phyloP scores from a whole-genome alignment of 2,797 vertebrate genomes.

The Sebastiscus albofasciatus region DNA sequence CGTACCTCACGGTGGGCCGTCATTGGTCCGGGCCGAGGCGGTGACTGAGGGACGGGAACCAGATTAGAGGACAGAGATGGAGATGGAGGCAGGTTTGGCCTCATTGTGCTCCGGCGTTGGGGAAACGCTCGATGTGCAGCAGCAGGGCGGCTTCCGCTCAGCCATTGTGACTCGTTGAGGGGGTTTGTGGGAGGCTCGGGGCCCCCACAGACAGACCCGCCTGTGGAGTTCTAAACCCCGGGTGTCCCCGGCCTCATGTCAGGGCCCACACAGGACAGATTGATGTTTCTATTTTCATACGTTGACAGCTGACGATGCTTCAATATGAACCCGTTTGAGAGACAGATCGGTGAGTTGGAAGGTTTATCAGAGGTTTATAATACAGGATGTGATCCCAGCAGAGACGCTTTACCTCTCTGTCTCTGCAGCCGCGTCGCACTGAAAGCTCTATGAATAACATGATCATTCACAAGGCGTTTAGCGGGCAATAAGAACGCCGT shows the following conservation, averaged over 20 bases:
- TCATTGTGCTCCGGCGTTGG: slow-evolving; percentile 54
- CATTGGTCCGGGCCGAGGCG: neutral
- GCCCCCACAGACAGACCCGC: slow-evolving; percentile 22
- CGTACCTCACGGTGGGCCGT: slow-evolving; percentile 40
- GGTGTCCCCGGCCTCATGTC: slow-evolving; percentile 1
- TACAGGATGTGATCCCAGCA: too few species aligned
- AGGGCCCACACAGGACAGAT: neutral
- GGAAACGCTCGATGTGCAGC: slow-evolving; percentile 54
- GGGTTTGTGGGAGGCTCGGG: slow-evolving; percentile 9
- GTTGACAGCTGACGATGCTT: neutral
- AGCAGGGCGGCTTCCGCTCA: slow-evolving; percentile 66
- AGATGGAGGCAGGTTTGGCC: slow-evolving; percentile 59
- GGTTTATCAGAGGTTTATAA: neutral
- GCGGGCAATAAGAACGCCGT: too few species aligned
- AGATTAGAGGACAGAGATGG: slow-evolving; percentile 58
- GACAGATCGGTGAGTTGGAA: too few species aligned
- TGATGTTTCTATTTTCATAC: slow-evolving; percentile 11
- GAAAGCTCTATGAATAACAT: too few species aligned
- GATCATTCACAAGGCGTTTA: too few species aligned
- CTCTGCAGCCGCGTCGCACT: too few species aligned
- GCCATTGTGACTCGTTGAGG: slow-evolving; percentile 47
- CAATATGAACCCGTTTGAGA: too few species aligned
- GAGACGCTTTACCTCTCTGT: too few species aligned
- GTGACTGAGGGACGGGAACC: slow-evolving; percentile 25
- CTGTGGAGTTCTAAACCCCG: slow-evolving; percentile 12